A percentile compares a stretch with the other conserved stretches of the same genome.
Conservation (phyloP, 1,140 invertebrate genomes). For the Panagrolaimus sp. region DNA sequence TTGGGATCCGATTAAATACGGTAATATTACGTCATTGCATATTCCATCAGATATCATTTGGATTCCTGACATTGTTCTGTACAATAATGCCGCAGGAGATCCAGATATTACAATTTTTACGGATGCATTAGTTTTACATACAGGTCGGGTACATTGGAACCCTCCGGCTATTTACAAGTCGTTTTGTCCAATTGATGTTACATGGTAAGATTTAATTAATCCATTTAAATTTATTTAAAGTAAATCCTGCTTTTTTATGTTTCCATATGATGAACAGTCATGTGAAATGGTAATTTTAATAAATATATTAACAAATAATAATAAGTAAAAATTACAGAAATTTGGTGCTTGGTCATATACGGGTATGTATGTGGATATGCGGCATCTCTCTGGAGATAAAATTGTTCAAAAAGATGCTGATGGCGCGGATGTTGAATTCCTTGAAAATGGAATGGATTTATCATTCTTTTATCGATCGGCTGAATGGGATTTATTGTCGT, state of each 20-base stretch:
- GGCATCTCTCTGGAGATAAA: conserved; percentile 59
- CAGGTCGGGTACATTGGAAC: conserved; percentile 86
- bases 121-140: conserved; percentile 85
- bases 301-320: conserved; percentile 59
- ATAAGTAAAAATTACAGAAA: conserved; percentile 85
- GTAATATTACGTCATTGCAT: conserved; percentile 70
- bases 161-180: conserved; percentile 83
- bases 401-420: conserved; percentile 41
- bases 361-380: conserved; percentile 77
- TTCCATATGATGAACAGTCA: conserved; percentile 75
- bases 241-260: conserved; percentile 89
- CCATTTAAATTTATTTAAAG: conserved; percentile 49
- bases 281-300: conserved; percentile 9
- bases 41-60: conserved; percentile 68
- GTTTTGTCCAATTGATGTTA: conserved; percentile 63
- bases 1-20: conserved; percentile 90
- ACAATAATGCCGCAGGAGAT: conserved; percentile 83
- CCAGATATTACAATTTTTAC: conserved; percentile 93
- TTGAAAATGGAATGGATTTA: conserved; percentile 58
- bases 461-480: conserved; percentile 67
- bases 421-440: conserved; percentile 49
- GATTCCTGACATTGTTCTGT: conserved; percentile 75
- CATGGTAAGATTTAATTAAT: background rate
- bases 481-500: conserved; percentile 88
- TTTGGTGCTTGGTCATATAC: conserved; percentile 96